Base-by-base conservation (phyloP, 2,888 invertebrate species). In the Erannis defoliaria region DNA sequence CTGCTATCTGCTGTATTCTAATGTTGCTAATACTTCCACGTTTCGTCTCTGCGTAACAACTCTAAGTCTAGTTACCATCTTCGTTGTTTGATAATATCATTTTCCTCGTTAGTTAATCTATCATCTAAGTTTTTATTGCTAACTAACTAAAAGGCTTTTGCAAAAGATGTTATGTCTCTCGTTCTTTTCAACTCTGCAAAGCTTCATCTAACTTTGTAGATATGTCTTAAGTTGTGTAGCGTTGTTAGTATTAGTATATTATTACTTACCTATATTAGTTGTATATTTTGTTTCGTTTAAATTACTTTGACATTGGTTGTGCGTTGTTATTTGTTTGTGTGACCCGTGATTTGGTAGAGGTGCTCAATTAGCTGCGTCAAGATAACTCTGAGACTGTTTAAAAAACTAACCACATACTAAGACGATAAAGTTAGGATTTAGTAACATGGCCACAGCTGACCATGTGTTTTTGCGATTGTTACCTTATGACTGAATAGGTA, bases 11-110 rank as follows among this genome's bases (percentile, higher is more conserved):
- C 26, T 37, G 14, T 37, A n/a, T 21, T 42, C 26, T 55, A 45
- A 40, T 63, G 49, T 58, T 26, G 45, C 55, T 64, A 61, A 64
- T 62, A 10, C 55, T 53, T 61, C 18, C 35, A 43, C 40, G 31
- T 54, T 55, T 61, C 50, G 18, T 50, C 46, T 49, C 61, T 38
- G 29, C 40, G 65, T 62, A 59, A 64, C 57, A 42, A 62, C 38
- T 33, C 42, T 55, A 18, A 12, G 40, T 16, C 33, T 19, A 40
- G 19, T 42, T 33, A 33, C 31, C 53, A 53, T 42, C 19, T 5
- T 19, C 42, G 42, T 42, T 33, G 31, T 53, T 29, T 8, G n/a
- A 38, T 38, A 50, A 3, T 18, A 35, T 38, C 35, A 1, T 40
- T 19, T 16, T 16, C 29, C 26, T 23, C 26, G 18, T 21, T 42